Base-by-base conservation (phyloP, 2,113 vertebrate species). In the Papio anubis region DNA sequence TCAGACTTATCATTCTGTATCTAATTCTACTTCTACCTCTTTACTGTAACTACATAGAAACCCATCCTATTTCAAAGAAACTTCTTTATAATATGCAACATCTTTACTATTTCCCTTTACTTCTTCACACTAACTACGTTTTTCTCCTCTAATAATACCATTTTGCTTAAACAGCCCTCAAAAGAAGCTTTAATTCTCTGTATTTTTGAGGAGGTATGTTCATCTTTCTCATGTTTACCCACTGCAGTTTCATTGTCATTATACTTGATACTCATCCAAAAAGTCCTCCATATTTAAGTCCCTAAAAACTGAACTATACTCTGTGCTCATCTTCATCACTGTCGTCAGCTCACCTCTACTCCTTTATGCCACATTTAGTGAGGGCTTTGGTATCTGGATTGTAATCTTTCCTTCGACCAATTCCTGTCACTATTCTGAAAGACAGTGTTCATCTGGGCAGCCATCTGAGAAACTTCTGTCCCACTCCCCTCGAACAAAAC, bases 41-140 rank as follows among this genome's bases (percentile, higher is more conserved):
- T 96, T 64, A 88, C 73, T 68, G 73, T 55, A 89, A 90, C 64
- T 50, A n/a, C 38, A 30, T 12, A 25, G 87, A 82, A 90, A 87
- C 72, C 10, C 38, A 81, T 82, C 38, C 52, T 61, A 73, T 72
- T 98, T 96, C 48, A 35, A 90, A 92, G 38, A 64, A 94, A 87
- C 13, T 68, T 83, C 66, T 68, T 73, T 52, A 10, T 23, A 61
- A 76, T 57, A 45, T 18, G 50, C 17, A 90, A 48, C 45, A 70
- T 83, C 68, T 82, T 83, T 30, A 92, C 18, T 59, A 45, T 59
- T 21, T 45, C 17, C 75, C 48, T 35, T 25, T 11, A 66, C 38
- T 12, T 30, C 20, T n/a, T 95, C 16, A 32, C 11, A 45, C 30
- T 89, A 84, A n/a, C 25, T 61, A 20, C 48, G 57, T 59, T 61